Base-by-base conservation (phyloP, 1,140 invertebrate genomes). In the Eumaeus atala region DNA sequence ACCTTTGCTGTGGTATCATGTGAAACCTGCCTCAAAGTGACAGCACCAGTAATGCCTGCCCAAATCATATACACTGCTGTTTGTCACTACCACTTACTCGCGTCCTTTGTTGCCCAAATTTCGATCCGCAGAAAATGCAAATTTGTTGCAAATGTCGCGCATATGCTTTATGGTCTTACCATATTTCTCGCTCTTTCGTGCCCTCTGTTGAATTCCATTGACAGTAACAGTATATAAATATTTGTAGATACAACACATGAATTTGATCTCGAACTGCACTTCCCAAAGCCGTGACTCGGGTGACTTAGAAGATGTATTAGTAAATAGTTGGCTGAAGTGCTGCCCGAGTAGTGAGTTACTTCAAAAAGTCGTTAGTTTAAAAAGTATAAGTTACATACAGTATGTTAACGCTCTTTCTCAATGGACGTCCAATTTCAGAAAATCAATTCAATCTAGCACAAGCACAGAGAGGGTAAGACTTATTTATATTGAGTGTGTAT, bases 191-290 rank as follows among this genome's bases (percentile, higher is more conserved):
- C n/a, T n/a, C n/a, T n/a, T n/a, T n/a, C n/a, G n/a, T n/a, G n/a
- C n/a, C n/a, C n/a, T n/a, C n/a, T n/a, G n/a, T n/a, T n/a, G n/a
- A n/a, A n/a, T n/a, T n/a, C n/a, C n/a, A 40, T 40, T 11, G n/a
- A 40, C 10, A 40, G 12, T 40, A 40, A 28, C 21, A 2, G 21
- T 14, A 8, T 3, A 40, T 40, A 40, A 3, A 0, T 14, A 51
- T 38, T 78, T 77, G 47, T 62, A 84, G 80, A 70, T 70, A 44
- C 64, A 74, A 61, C 33, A 60, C 18, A 70, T 75, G 18, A 58
- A 65, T 37, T 17, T 78, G 6, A 51, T 64, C 11, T 58, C 70
- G 21, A 76, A 75, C 18, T 80, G 70, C 54, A 49, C 54, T 14
- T 67, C 61, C 49, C 37, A 47, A 1, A 56, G 61, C 44, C 44